These are phyloP conservation scores for Amniataba percoides DNA, from an alignment of 2,797 vertebrate species.

Conservation along the genomic window DNA sequence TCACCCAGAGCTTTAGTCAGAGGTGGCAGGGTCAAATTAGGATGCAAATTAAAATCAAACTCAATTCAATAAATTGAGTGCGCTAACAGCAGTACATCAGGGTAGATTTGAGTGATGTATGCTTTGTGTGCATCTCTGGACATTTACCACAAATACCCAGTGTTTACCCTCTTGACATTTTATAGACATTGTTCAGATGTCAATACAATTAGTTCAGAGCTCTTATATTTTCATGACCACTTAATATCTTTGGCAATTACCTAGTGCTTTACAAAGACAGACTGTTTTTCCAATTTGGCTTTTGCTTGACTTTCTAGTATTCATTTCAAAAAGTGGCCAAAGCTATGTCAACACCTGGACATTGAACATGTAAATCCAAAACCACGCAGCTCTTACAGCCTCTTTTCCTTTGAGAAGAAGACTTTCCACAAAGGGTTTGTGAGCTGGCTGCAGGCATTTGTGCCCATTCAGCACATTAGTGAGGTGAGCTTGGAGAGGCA, in stretches of 20 bases:
- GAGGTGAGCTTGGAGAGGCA: not conserved
- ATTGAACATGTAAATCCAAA: not conserved
- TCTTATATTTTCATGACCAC: constrained; percentile 19
- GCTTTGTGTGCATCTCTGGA: constrained; percentile 18
- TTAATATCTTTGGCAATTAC: not conserved
- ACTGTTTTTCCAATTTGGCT: not conserved
- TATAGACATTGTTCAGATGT: constrained; percentile 20
- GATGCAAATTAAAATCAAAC: constrained; percentile 70
- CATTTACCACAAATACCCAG: constrained; percentile 16
- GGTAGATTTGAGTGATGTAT: constrained; percentile 36
- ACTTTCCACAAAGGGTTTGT: constrained; percentile 5
- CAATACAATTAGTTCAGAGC: not conserved
- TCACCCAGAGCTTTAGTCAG: constrained; percentile 33
- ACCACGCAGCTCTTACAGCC: not conserved
- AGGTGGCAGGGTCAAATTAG: constrained; percentile 62
- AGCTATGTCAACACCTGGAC: not conserved
- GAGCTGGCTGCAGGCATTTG: constrained; percentile 13
- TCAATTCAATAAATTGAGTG: constrained; percentile 61
- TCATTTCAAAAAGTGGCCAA: not conserved
- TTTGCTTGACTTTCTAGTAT: not conserved
- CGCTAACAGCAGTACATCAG: constrained; percentile 51
- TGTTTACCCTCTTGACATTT: constrained; percentile 21
- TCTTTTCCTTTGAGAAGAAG: not conserved
- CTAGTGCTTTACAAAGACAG: not conserved
- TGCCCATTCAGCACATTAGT: not conserved